Percentiles rank a stretch among this genome's conserved stretches.
phyloP scores from a whole-genome alignment of 2,888 invertebrate species.

The Limnephilus rhombicus region DNA sequence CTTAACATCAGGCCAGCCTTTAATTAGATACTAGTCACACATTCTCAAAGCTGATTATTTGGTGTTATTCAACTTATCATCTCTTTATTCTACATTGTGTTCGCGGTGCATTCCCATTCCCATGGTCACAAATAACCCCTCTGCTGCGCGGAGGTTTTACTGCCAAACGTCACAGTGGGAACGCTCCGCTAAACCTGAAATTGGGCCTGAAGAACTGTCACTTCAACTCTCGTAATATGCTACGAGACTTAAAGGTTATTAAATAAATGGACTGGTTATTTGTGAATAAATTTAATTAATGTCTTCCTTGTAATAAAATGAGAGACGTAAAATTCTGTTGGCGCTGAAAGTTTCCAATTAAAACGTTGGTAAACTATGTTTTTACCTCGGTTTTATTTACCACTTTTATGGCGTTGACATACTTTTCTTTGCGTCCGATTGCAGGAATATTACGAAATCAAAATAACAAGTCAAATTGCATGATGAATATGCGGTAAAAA shows the following conservation, averaged over 20 bases:
- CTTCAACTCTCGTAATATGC: not conserved
- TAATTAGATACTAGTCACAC: not conserved
- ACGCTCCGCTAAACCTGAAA: constrained; percentile 48
- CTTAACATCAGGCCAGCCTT: not conserved
- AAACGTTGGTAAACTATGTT: not conserved
- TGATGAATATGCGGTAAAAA: not conserved
- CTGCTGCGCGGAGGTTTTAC: constrained; percentile 1
- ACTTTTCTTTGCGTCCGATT: not conserved
- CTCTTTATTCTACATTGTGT: not conserved
- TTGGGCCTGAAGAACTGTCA: constrained; percentile 51
- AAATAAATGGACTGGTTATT: not conserved
- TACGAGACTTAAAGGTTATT: not conserved
- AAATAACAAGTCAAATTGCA: not conserved
- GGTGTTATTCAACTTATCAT: not conserved
- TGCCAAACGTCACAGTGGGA: not conserved
- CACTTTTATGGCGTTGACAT: not conserved
- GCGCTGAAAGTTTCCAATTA: not conserved
- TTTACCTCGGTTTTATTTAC: not conserved
- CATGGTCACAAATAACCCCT: not conserved
- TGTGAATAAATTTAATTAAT: constrained; percentile 1
- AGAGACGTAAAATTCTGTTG: not conserved
- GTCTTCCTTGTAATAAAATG: constrained; percentile 1
- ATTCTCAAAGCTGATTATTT: not conserved
- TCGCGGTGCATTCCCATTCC: not conserved
- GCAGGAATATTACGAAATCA: not conserved